Evolutionary conservation across 2,797 vertebrate species (phyloP), one percentile per base, ranked within the genome.

Genomic region (Poecile montanus): DNA sequence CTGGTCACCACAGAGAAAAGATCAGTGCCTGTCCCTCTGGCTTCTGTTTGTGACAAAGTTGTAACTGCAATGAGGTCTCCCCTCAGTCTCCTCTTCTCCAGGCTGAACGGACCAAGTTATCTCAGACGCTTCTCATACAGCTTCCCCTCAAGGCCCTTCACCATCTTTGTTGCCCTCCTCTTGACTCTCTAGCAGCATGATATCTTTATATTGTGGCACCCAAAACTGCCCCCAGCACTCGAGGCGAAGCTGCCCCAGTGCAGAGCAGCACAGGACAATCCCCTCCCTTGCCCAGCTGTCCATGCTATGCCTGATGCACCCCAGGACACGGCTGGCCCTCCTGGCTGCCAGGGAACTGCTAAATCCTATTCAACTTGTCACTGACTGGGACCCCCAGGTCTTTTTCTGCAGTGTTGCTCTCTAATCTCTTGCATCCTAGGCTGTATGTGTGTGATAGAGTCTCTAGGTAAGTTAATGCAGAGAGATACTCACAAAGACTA

Each of bases 211-310:
- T 40, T 34, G 17, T 3, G 8, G 25, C 26, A 32, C 45, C 20
- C 25, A 22, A 25, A 80, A 15, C 16, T 38, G 20, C 12, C 1
- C 25, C 5, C 7, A 22, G 15, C 8, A 47, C 21, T n/a, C 0
- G 0, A 66, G 32, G 9, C 3, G 16, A 58, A n/a, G 25, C 20
- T 0, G 0, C n/a, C 2, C 16, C n/a, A 30, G 9, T 2, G 12
- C n/a, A 40, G 40, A 85, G 13, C 9, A n/a, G n/a, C 44, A 22
- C 0, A 0, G 50, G 45, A 22, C 25, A 58, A 14, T 65, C 3
- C 6, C 20, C 12, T 30, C 14, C 20, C 38, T 72, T 14, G 1
- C 16, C 21, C 0, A 0, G 18, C 15, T 4, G 25, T 17, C 0
- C 1, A 13, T 72, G 72, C 73, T 40, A 22, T 19, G 21, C 30